Evolutionary conservation across 2,797 vertebrate species (phyloP), one percentile per base, ranked within the genome.

Genomic region (Tympanoctomys barrerae): DNA sequence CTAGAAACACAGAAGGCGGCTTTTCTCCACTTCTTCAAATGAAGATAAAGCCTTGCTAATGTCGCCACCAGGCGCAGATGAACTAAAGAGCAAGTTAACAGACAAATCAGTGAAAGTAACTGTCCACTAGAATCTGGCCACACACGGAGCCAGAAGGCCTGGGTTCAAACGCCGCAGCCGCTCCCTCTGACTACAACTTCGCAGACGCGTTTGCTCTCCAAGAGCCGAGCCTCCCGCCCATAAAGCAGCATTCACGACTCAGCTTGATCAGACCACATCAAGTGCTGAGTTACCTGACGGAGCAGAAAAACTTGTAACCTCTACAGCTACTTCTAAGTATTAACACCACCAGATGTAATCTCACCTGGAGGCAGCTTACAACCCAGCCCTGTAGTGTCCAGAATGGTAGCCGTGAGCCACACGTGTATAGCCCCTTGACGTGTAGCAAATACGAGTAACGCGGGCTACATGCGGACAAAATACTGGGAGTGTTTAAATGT

Each of bases 341-440:
- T 46, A 54, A 59, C 31, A 19, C 46, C 78, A 94, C 61, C 52
- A 79, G 89, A 62, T 16, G 9, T 14, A 80, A 39, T 78, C 19
- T 5, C 68, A 42, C 24, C 31, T 78, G 62, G 28, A 52, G n/a
- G 18, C 26, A 73, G n/a, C 1, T 73, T 82, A 57, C 8, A 21
- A 0, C 73, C 18, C 49, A 12, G 68, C 70, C n/a, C 81, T 12
- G 28, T 7, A 12, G 26, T 22, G 14, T 24, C 80, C 18, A 28
- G 12, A 52, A 33, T 0, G 18, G 42, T 13, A 73, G 90, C n/a
- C 68, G 59, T 24, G 7, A 21, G 66, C 19, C 77, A 49, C 19
- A 4, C 22, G 33, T 64, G 54, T 54, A 0, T 26, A 14, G 75
- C 46, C 26, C 9, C 54, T 49, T 82, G 70, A 90, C 82, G 83